Percentiles rank a stretch among this genome's conserved stretches.
phyloP scores from a whole-genome alignment of 2,888 invertebrate genomes.

The Myathropa florea region DNA sequence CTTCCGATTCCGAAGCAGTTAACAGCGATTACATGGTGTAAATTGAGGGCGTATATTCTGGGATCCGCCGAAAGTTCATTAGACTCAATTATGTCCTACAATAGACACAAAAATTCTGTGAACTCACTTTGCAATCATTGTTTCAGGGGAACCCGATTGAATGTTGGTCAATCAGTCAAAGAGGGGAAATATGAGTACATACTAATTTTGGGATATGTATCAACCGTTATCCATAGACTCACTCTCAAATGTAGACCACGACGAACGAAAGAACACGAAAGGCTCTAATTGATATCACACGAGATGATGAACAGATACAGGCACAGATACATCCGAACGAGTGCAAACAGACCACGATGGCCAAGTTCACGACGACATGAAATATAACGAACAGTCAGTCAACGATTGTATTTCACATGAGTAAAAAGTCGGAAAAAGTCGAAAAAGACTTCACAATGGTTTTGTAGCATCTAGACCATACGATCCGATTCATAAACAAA shows the following conservation, averaged over 20 bases:
- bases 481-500: slow-evolving; percentile 34
- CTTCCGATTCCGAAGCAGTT: neutral
- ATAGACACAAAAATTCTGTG: neutral
- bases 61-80: neutral
- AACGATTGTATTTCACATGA: slow-evolving; percentile 57
- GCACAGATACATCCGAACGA: slow-evolving; percentile 4
- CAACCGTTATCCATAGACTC: slow-evolving; percentile 52
- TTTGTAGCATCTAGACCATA: slow-evolving; percentile 12
- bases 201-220: slow-evolving; percentile 22
- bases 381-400: slow-evolving; percentile 35
- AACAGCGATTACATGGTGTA: slow-evolving; percentile 5
- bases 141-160: neutral
- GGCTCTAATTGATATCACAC: slow-evolving; percentile 54
- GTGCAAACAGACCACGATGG: neutral
- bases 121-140: neutral
- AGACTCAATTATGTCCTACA: neutral
- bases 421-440: neutral
- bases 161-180: slow-evolving; percentile 3
- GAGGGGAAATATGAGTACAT: neutral
- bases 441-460: slow-evolving; percentile 36
- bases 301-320: slow-evolving; percentile 10
- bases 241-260: slow-evolving; percentile 54
- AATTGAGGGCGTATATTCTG: slow-evolving; percentile 1
- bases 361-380: slow-evolving; percentile 34
- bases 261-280: slow-evolving; percentile 1